Conservation (phyloP, 1,140 invertebrate genomes). For the Lepidurus packardi region DNA sequence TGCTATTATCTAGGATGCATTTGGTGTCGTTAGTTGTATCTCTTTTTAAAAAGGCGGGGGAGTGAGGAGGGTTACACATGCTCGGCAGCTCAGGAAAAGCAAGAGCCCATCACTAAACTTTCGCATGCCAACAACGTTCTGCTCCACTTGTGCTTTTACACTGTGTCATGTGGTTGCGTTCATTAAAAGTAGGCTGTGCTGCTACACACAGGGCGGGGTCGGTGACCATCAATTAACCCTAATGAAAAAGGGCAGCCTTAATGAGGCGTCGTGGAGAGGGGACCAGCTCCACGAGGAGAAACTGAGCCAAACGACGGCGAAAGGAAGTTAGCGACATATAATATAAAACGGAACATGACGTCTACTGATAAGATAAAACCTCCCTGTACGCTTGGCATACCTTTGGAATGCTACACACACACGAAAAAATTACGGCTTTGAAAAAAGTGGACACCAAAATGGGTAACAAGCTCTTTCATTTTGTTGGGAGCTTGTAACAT, state of each 20-base stretch:
- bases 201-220: neutral
- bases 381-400: neutral
- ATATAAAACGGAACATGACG: constrained; percentile 19
- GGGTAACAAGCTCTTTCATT: neutral
- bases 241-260: constrained; percentile 21
- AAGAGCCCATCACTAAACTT: neutral
- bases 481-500: neutral
- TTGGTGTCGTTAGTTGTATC: neutral
- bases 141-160: neutral
- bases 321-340: neutral
- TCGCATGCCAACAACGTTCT: neutral
- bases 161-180: neutral
- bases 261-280: constrained; percentile 8
- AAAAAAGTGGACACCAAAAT: neutral
- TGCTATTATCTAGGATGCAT: neutral
- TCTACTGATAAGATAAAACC: constrained; percentile 1
- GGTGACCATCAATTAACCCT: constrained; percentile 21
- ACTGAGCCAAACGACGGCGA: neutral
- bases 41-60: neutral
- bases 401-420: neutral
- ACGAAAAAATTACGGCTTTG: neutral
- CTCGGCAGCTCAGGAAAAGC: neutral
- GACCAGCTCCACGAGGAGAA: too few species aligned
- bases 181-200: constrained; percentile 2
- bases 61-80: neutral